A percentile compares a stretch with the other conserved stretches of the same genome.
These are phyloP conservation scores for Suncus etruscus DNA, from an alignment of 2,113 vertebrate genomes.

Conservation along the genomic window DNA sequence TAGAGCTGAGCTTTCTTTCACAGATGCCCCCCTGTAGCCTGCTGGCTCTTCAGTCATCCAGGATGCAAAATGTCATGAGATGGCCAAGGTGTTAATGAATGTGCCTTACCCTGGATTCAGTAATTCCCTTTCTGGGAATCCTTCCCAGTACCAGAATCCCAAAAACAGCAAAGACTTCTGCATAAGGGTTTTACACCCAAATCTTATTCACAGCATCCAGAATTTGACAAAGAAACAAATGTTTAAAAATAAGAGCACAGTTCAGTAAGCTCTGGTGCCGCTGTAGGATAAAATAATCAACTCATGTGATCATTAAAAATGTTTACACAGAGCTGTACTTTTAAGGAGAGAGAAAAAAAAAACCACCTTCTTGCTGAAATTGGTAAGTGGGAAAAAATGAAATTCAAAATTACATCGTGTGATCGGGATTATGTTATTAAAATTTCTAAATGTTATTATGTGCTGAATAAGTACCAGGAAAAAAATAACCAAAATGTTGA, in stretches of 20 bases:
- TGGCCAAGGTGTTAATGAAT: neutral
- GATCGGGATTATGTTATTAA: constrained; percentile 75
- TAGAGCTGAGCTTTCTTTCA: neutral
- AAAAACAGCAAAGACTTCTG: constrained; percentile 43
- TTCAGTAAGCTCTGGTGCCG: neutral
- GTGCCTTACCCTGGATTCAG: neutral
- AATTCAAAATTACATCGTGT: constrained; percentile 33
- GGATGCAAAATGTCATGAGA: neutral
- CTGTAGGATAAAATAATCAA: constrained; percentile 16
- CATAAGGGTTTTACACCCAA: constrained; percentile 46
- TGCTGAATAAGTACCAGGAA: constrained; percentile 37
- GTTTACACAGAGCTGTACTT: neutral
- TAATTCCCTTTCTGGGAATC: constrained; percentile 71
- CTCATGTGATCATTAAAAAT: neutral
- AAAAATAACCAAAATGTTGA: neutral
- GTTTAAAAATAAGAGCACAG: constrained; percentile 30
- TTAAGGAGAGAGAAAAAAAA: neutral
- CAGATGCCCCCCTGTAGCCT: neutral
- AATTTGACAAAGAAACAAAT: constrained; percentile 54
- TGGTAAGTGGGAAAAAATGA: constrained; percentile 29
- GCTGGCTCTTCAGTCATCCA: neutral
- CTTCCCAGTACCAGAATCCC: constrained; percentile 57
- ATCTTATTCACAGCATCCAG: constrained; percentile 42
- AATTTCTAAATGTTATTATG: constrained; percentile 10
- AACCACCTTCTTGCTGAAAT: constrained; percentile 6